Percentiles rank a stretch among this genome's conserved stretches.
phyloP scores from a whole-genome alignment of 1,140 invertebrate genomes.

The Heliconius himera region DNA sequence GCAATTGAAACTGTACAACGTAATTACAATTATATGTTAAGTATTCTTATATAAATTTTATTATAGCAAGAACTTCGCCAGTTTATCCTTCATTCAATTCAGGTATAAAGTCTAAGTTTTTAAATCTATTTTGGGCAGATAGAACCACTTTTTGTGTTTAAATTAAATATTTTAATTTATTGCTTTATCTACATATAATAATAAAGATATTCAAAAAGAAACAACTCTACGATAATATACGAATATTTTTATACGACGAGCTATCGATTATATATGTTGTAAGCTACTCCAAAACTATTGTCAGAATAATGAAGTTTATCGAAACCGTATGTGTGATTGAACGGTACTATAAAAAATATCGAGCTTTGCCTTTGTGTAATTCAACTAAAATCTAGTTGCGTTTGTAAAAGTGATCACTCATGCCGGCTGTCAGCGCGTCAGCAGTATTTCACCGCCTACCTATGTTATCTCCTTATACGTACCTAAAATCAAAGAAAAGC shows the following conservation, averaged over 20 bases:
- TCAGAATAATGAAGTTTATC: background rate
- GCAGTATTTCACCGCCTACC: slow-evolving; percentile 50
- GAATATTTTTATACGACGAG: no score
- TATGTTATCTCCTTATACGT: slow-evolving; percentile 59
- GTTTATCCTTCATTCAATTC: no score
- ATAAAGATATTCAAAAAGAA: background rate
- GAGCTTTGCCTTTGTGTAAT: slow-evolving; percentile 6
- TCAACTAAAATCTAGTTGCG: slow-evolving; percentile 39
- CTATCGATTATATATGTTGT: background rate
- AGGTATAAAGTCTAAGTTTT: no score
- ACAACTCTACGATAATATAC: background rate
- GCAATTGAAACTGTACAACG: background rate
- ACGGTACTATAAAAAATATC: slow-evolving; percentile 5
- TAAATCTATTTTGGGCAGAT: no score
- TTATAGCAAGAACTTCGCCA: no score
- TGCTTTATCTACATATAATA: background rate
- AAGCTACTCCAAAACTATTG: background rate
- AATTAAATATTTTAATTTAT: no score
- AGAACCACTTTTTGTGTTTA: no score
- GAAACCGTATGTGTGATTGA: background rate
- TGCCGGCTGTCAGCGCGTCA: slow-evolving; percentile 42
- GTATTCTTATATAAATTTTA: background rate
- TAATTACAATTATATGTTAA: background rate
- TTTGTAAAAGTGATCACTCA: slow-evolving; percentile 50
- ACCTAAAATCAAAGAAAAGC: slow-evolving; percentile 68